These are phyloP conservation scores for Oncorhynchus masou DNA, from an alignment of 2,113 vertebrate species.

Conservation along the genomic window DNA sequence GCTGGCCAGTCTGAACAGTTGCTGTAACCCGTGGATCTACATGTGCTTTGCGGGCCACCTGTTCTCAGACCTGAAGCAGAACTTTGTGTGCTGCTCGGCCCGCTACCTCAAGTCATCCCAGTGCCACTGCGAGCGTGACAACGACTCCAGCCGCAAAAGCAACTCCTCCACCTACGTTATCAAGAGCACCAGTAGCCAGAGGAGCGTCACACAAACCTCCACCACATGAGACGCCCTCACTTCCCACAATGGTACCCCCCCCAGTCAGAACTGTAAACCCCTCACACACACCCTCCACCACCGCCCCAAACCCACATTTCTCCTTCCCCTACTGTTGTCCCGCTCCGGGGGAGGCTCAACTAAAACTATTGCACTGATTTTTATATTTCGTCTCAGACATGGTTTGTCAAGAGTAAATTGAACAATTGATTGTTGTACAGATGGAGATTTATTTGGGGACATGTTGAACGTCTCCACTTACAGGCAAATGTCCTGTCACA, in stretches of 20 bases:
- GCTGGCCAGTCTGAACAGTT: constrained; percentile 97
- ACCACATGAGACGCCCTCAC: constrained; percentile 57
- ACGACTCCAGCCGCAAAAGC: constrained; percentile 85
- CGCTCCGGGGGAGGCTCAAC: not conserved
- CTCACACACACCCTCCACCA: not conserved
- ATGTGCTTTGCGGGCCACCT: constrained; percentile 95
- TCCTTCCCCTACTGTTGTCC: not conserved
- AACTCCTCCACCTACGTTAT: constrained; percentile 89
- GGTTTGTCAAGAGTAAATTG: not conserved
- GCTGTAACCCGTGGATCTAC: constrained; percentile 99
- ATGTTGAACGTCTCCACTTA: not conserved
- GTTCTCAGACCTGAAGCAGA: constrained; percentile 88
- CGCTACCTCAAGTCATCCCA: constrained; percentile 74
- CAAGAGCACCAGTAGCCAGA: constrained; percentile 86
- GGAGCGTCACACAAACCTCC: constrained; percentile 78
- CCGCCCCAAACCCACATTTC: not conserved
- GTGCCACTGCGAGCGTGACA: constrained; percentile 77
- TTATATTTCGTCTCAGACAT: not conserved
- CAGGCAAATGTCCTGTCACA: not conserved
- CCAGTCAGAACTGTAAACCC: no score
- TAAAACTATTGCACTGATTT: constrained; percentile 17
- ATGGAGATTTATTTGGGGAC: constrained; percentile 2
- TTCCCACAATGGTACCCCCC: not conserved
- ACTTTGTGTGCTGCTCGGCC: constrained; percentile 82
- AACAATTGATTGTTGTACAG: not conserved